These are phyloP conservation scores for Ariolimax columbianus DNA, from an alignment of 2,888 invertebrate species.

Conservation along the genomic window DNA sequence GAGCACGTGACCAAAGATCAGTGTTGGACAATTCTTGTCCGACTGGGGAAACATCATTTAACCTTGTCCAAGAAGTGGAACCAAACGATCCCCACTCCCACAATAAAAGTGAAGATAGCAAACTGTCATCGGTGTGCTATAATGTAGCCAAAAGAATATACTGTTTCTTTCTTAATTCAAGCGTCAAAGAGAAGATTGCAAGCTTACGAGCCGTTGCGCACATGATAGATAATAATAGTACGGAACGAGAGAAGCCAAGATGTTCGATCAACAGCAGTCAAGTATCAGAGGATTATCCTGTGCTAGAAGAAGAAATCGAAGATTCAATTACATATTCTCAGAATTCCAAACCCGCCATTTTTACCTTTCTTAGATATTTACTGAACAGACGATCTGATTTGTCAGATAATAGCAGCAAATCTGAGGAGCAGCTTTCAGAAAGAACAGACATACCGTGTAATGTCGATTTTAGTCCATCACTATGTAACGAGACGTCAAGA, in stretches of 20 bases:
- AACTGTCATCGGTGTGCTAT: background rate
- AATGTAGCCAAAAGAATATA: background rate
- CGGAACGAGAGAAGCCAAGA: background rate
- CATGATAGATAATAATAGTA: background rate
- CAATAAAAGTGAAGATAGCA: background rate
- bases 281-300: background rate
- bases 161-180: background rate
- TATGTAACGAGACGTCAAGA: background rate
- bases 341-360: background rate
- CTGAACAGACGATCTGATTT: background rate
- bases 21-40: background rate
- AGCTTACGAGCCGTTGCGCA: background rate
- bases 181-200: background rate
- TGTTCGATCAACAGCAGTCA: background rate
- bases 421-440: constrained; percentile 7
- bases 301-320: background rate
- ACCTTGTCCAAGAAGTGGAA: background rate
- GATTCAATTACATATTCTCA: background rate
- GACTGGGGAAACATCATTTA: background rate
- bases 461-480: background rate
- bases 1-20: background rate
- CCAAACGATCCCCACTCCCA: background rate
- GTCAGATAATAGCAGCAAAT: background rate
- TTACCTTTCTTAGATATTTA: background rate
- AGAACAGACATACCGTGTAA: background rate